Conservation (phyloP, 2,113 vertebrate genomes). For the Podarcis muralis region DNA sequence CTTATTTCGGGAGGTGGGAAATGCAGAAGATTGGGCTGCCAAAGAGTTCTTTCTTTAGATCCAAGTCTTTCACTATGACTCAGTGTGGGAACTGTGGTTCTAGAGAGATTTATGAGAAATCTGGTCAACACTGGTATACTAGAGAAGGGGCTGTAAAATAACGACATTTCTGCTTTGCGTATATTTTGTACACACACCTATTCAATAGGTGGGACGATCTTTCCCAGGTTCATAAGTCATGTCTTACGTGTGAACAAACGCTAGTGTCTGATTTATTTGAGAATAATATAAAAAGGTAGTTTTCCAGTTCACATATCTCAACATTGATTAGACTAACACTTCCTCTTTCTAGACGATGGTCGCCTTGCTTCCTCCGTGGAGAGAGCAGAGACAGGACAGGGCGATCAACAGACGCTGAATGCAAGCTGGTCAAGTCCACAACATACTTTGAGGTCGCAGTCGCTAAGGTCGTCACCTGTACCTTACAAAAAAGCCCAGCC, state of each 20-base stretch:
- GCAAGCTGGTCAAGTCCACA: conserved; percentile 87
- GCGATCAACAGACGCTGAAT: conserved; percentile 77
- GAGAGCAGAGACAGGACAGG: conserved; percentile 78
- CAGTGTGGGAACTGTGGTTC: background rate
- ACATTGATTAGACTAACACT: background rate
- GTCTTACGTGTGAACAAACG: background rate
- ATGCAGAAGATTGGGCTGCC: background rate
- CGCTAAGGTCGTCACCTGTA: conserved; percentile 77
- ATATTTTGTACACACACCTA: background rate
- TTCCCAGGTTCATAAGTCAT: background rate
- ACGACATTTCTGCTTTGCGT: no score
- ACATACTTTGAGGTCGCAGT: conserved; percentile 77
- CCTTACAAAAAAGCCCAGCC: conserved; percentile 81
- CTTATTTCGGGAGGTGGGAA: no score
- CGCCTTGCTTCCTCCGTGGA: conserved; percentile 77
- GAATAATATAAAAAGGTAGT: background rate
- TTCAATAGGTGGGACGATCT: background rate
- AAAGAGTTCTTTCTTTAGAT: background rate
- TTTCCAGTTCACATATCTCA: background rate
- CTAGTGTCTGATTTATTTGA: background rate
- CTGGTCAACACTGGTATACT: background rate
- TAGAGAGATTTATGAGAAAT: background rate
- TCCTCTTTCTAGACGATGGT: conserved; percentile 76
- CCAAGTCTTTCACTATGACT: background rate
- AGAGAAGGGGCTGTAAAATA: background rate